Evolutionary conservation across 2,797 vertebrate genomes (phyloP).

Genomic region (Hozukius guyotensis): DNA sequence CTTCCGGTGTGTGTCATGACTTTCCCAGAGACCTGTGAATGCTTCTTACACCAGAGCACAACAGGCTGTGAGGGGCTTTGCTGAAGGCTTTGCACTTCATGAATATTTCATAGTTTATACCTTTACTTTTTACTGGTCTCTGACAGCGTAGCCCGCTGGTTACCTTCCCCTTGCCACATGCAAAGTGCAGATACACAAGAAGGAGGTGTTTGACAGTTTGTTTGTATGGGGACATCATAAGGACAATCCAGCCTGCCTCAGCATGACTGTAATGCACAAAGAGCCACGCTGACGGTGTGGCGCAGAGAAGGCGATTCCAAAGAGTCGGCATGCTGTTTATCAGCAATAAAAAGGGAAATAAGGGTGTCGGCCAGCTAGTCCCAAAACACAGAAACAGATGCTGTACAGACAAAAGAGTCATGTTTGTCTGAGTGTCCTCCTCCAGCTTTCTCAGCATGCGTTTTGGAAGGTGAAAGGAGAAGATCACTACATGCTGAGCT

Average conservation of each 20-base stretch:
- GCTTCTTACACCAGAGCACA: slow-evolving; percentile 34
- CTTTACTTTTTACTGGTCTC: slow-evolving; percentile 57
- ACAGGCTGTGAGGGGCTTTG: slow-evolving; percentile 56
- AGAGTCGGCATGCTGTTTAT: slow-evolving; percentile 37
- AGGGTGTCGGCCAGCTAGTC: slow-evolving; percentile 9
- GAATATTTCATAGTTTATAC: slow-evolving; percentile 73
- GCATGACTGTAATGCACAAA: slow-evolving; percentile 52
- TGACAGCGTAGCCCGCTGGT: slow-evolving; percentile 42
- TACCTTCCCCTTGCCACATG: slow-evolving; percentile 52
- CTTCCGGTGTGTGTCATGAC: slow-evolving; percentile 32
- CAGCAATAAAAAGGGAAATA: slow-evolving; percentile 48
- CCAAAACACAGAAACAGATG: slow-evolving; percentile 21
- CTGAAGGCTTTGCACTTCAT: slow-evolving; percentile 60
- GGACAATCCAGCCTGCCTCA: slow-evolving; percentile 42
- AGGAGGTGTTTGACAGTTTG: slow-evolving; percentile 51
- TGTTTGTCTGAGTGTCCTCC: slow-evolving; percentile 44
- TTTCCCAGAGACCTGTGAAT: slow-evolving; percentile 38
- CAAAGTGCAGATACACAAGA: slow-evolving; percentile 47
- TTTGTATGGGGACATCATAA: slow-evolving; percentile 56
- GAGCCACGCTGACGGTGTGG: neutral
- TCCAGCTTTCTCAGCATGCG: slow-evolving; percentile 45
- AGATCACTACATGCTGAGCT: slow-evolving; percentile 48
- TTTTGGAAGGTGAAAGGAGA: slow-evolving; percentile 42
- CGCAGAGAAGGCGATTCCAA: slow-evolving; percentile 19
- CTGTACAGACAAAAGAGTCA: slow-evolving; percentile 6